Percentiles rank a stretch among this genome's conserved stretches.
These are phyloP conservation scores for Aelia acuminata DNA, from an alignment of 2,888 invertebrate species.

Conservation along the genomic window DNA sequence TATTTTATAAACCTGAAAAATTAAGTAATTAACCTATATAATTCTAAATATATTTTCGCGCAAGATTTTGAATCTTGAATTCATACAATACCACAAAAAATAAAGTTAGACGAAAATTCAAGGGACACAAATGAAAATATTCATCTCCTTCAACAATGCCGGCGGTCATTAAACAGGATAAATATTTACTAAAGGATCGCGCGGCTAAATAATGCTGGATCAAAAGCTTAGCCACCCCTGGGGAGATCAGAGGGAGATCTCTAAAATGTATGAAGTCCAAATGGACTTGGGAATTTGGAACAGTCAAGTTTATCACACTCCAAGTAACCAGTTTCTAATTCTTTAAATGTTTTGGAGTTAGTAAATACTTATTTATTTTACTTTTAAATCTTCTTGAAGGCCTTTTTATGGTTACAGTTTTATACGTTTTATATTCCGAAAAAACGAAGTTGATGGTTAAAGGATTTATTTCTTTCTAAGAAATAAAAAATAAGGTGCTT, in stretches of 20 bases:
- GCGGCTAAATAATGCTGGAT: background rate
- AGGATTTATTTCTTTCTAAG: too few relatives aligned
- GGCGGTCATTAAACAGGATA: background rate
- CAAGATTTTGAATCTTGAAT: too few relatives aligned
- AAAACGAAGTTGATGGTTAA: too few relatives aligned
- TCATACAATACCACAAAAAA: too few relatives aligned
- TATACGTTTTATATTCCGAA: too few relatives aligned
- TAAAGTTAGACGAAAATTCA: too few relatives aligned
- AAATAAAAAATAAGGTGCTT: too few relatives aligned
- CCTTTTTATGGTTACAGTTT: too few relatives aligned
- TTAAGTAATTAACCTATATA: too few relatives aligned
- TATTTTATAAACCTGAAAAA: too few relatives aligned
- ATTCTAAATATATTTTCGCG: too few relatives aligned
- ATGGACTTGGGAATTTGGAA: background rate
- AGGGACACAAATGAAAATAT: too few relatives aligned
- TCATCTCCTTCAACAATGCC: background rate
- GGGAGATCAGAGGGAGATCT: background rate
- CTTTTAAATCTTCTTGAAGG: background rate
- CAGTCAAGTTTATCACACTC: background rate
- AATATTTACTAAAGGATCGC: background rate
- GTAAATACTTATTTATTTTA: background rate
- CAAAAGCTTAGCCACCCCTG: background rate
- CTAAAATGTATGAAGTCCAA: conserved; percentile 2
- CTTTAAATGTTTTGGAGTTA: background rate
- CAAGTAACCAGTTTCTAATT: background rate